Percentiles rank a stretch among this genome's conserved stretches.
These are phyloP conservation scores for Volucella inflata DNA, from an alignment of 2,888 invertebrate species.

Conservation along the genomic window DNA sequence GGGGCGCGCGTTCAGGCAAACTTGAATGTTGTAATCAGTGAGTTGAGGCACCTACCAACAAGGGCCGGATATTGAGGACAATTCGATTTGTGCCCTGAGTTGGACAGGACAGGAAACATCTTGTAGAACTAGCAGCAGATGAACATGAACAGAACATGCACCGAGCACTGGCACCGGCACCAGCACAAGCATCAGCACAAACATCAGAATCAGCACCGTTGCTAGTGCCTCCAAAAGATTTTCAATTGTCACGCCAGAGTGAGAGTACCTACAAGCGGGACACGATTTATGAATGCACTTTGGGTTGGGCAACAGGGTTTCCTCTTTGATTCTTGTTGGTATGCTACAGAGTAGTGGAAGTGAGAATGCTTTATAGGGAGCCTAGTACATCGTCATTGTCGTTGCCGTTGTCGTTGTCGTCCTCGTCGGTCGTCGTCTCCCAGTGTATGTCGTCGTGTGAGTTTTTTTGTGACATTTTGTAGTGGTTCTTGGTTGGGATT, in stretches of 20 bases:
- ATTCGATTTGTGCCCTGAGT: conserved; percentile 80
- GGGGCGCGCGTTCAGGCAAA: conserved; percentile 31
- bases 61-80: conserved; percentile 82
- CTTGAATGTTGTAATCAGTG: conserved; percentile 73
- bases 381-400: conserved; percentile 50
- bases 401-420: not conserved
- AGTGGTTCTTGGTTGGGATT: conserved; percentile 1
- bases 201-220: not conserved
- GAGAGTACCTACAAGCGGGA: not conserved
- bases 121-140: conserved; percentile 81
- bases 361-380: conserved; percentile 69
- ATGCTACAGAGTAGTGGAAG: conserved; percentile 12
- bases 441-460: conserved; percentile 23
- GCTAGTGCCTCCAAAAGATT: conserved; percentile 37
- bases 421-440: no score
- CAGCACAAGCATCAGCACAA: conserved; percentile 8
- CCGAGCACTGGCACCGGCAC: conserved; percentile 45
- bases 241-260: conserved; percentile 60
- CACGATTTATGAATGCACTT: conserved; percentile 75
- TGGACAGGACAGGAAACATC: conserved; percentile 84
- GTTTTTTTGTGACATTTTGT: conserved; percentile 43
- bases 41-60: conserved; percentile 47
- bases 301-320: conserved; percentile 42
- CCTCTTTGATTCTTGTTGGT: not conserved
- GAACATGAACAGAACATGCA: conserved; percentile 73